Base-by-base conservation (phyloP, 64 coral and sea anemone genomes). In the Montipora sp. region DNA sequence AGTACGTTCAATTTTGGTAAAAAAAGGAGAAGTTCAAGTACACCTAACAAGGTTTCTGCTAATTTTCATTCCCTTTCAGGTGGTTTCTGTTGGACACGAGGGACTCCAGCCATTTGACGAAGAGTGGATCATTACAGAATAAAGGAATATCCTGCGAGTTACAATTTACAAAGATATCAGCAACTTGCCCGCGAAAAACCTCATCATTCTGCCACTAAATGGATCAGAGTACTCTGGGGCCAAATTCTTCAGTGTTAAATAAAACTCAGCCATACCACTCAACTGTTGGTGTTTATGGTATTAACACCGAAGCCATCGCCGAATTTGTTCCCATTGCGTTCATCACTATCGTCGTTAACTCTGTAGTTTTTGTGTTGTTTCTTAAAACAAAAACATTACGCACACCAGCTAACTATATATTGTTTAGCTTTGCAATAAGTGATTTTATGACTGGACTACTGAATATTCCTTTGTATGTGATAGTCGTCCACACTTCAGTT, bases 371-470 rank as follows among this genome's bases (percentile, higher is more conserved):
- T 12, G 19, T 85, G 18, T 43, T 72, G 18, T 85, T 85, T 72
- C 63, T 50, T 20, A 51, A 85, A 48, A 50, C 82, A 1, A 71
- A 85, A 85, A 85, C 67, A 46, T 43, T 72, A 48, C 63, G 63
- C 47, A 50, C 82, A 48, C 82, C 46, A 24, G 82, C 61, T 12
- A 85, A 85, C 61, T 71, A 50, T 18, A 66, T 85, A 50, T 63
- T 85, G 3, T 50, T 85, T 1, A 85, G 82, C 47, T 85, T 85
- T 2, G 43, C 82, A 12, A 51, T 85, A 48, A 85, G 8, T 18
- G 82, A 85, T 59, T 85, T 85, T 27, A 71, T 85, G 65, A 71
- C 82, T 5, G 82, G 82, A 71, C 36, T 43, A 49, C 63, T 85
- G 46, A 71, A 85, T 50, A 85, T 85, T 71, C 82, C 82, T 13